A percentile compares a stretch with the other conserved stretches of the same genome.
Conservation (phyloP, 2,113 vertebrate species). For the Bufo bufo region DNA sequence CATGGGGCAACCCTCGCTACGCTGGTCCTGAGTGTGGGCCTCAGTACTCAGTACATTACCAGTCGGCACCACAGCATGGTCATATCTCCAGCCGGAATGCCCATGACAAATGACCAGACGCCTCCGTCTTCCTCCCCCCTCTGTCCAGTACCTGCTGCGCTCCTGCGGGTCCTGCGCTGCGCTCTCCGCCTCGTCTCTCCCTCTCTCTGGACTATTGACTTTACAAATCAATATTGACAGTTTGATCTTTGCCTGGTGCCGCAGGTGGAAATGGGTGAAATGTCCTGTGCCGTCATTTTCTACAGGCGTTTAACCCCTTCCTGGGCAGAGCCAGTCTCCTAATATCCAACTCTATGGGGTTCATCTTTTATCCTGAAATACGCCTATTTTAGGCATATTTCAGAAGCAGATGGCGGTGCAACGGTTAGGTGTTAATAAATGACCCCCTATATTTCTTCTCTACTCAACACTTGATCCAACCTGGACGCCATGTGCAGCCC, state of each 20-base stretch:
- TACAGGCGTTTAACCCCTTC: not conserved
- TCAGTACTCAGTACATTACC: not conserved
- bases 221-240: slow-evolving; percentile 44
- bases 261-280: slow-evolving; percentile 6
- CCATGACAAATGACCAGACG: not conserved
- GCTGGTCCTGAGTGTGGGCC: not conserved
- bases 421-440: no score
- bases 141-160: not conserved
- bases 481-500: not conserved
- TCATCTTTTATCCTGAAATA: no score
- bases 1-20: not conserved
- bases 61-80: not conserved
- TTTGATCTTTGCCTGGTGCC: slow-evolving; percentile 41
- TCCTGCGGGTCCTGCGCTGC: not conserved
- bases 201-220: slow-evolving; percentile 43
- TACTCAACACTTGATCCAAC: not conserved
- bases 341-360: not conserved
- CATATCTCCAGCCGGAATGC: not conserved
- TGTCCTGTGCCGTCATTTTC: not conserved
- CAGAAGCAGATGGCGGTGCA: no score
- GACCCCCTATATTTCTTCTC: no score
- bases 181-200: not conserved
- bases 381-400: no score
- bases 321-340: no score
- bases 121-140: not conserved